Evolutionary conservation across 2,797 vertebrate genomes (phyloP), one percentile per base, ranked within the genome.

Genomic region (Pelobates cultripes): DNA sequence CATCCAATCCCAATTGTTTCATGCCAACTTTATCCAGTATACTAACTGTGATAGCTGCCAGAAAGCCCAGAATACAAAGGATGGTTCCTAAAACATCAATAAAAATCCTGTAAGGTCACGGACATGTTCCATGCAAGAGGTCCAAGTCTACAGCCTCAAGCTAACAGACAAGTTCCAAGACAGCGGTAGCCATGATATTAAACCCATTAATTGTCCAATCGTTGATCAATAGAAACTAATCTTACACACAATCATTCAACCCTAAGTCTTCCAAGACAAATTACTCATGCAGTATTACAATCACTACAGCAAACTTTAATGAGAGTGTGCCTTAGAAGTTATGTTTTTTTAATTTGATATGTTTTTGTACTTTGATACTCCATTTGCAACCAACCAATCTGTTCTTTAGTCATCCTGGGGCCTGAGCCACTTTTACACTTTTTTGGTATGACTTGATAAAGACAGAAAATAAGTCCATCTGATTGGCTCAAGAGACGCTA

Each of bases 1-100:
- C 92, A 10, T 96, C 91, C 7, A 96, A 90, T 14, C 94, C 95
- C 5, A 95, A 91, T 81, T 96, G 94, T 81, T 86, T 95, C 92
- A 92, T 90, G 63, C 94, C 95, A 45, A 93, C 70, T 90, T 94
- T 95, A 90, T 95, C 95, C 81, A 96, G 85, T 0, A 83, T 42
- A 2, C 94, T 94, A 87, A 96, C 94, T 0, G 84, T 73, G 43
- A 96, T 77, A 60, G 95, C 94, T 0, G 94, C 93, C 51, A 87
- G 0, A 28, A 96, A 94, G n/a, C 94, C 93, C 82, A 96, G 83
- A 76, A 94, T 88, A 47, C 93, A 96, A 61, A 96, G 81, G 0
- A 96, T 9, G 0, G 94, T 90, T 28, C 95, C 95, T 96, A 66
- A 47, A 14, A 70, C 13, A 43, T 2, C 4, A 75, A 73, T 13